Percentiles rank a stretch among this genome's conserved stretches.
Conservation (phyloP, 2,888 invertebrate genomes). For the Campoletis raptor region DNA sequence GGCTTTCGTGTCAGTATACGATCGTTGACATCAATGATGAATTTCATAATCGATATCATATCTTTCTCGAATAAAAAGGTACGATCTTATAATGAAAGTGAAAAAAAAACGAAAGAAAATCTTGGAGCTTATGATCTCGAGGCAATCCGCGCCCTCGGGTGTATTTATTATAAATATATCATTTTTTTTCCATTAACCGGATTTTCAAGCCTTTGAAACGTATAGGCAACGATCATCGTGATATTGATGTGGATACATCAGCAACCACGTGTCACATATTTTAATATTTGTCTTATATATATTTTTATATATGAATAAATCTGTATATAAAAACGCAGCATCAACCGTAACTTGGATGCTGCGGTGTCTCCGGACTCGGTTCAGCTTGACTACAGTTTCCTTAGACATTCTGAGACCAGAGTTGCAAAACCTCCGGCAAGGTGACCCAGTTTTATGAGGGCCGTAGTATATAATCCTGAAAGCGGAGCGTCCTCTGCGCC, state of each 20-base stretch:
- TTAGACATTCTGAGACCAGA: constrained; percentile 67
- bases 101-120: constrained; percentile 27
- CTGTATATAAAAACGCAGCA: constrained; percentile 10
- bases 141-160: constrained; percentile 47
- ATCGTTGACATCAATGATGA: constrained; percentile 29
- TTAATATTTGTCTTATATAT: background rate
- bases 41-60: constrained; percentile 42
- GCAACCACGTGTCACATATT: background rate
- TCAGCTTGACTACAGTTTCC: constrained; percentile 63
- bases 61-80: background rate
- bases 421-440: constrained; percentile 80
- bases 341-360: constrained; percentile 39
- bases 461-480: constrained; percentile 31
- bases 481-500: constrained; percentile 36
- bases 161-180: constrained; percentile 40
- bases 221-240: constrained; percentile 34
- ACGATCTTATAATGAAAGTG: constrained; percentile 2
- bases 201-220: constrained; percentile 74
- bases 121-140: constrained; percentile 43
- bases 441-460: constrained; percentile 79
- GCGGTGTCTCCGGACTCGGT: constrained; percentile 34
- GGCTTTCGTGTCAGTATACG: constrained; percentile 3
- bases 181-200: constrained; percentile 79
- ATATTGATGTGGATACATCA: constrained; percentile 22
- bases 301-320: background rate